phyloP scores from a whole-genome alignment of 2,797 vertebrate species.

The Myiotriccus ornatus region DNA sequence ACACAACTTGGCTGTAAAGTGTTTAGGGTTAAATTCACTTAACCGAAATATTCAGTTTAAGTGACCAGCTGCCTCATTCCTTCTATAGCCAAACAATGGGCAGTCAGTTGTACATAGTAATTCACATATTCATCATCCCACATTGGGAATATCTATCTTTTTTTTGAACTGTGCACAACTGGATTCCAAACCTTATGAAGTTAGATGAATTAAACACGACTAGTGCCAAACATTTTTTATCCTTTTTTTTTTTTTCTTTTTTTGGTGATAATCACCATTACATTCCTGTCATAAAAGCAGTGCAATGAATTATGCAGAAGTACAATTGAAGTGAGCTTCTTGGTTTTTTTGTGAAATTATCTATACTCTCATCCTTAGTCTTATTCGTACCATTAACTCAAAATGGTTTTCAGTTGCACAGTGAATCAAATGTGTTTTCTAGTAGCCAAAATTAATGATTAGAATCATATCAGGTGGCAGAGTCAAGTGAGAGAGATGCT shows the following conservation, averaged over 20 bases:
- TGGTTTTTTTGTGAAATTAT: neutral
- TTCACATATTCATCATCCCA: neutral
- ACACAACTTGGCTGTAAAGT: neutral
- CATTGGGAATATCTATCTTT: neutral
- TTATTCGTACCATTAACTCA: neutral
- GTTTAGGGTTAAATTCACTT: neutral
- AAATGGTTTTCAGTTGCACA: neutral
- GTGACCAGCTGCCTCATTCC: neutral
- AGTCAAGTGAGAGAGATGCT: neutral
- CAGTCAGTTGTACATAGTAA: neutral
- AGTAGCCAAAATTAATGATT: neutral
- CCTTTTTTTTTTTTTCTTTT: neutral
- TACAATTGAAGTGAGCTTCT: neutral
- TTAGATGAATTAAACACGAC: neutral
- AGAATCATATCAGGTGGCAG: neutral
- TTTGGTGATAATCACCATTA: neutral
- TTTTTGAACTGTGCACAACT: neutral
- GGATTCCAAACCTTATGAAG: neutral
- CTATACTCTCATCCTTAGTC: neutral
- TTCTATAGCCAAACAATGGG: neutral
- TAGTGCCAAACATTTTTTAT: neutral
- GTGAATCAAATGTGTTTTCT: neutral
- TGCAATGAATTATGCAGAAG: neutral
- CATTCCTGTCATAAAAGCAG: neutral
- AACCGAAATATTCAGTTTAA: neutral